Base-by-base conservation (phyloP, 2,797 vertebrate species). In the Taenioides sp. region DNA sequence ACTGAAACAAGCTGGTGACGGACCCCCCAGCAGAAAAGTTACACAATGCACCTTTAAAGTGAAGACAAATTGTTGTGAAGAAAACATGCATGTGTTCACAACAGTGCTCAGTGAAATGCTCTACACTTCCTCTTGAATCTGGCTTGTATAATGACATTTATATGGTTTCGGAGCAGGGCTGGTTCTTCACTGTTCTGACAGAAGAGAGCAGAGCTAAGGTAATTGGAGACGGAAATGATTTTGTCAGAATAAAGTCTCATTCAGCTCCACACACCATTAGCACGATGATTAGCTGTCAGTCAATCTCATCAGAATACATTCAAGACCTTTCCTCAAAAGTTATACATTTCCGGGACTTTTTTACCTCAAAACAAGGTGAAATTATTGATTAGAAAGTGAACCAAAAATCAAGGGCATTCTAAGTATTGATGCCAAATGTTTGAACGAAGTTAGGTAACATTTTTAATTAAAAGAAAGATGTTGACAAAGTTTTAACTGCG, bases 201-300 rank as follows among this genome's bases (percentile, higher is more conserved):
- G 23, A 18, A 17, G 49, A 52, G 2, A n/a, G 9, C 9, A 9
- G 10, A n/a, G 64, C 47, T 7, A 5, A 22, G 20, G 40, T 25
- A 65, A 65, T 65, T 65, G 43, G 22, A 49, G 23, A 49, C 23
- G 43, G 16, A 50, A 65, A 65, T 49, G 40, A 50, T 65, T 65
- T 65, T 65, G 63, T 27, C 43, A 65, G 63, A 47, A 49, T 49
- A 63, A 63, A 63, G 22, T 60, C 22, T 25, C 58, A 60, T n/a
- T 23, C 61, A 62, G 60, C 16, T 40, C 18, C 31, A 61, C 43
- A 22, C 12, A 4, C 10, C 62, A 65, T 47, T 47, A 43, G 37
- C 6, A 18, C 16, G 1, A 17, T 25, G 40, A 47, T 65, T 49
- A 11, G 14, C 22, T 40, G 25, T 20, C 64, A 27, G 43, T 25